Conservation (phyloP, 2,888 invertebrate genomes). For the Eulithis prunata region DNA sequence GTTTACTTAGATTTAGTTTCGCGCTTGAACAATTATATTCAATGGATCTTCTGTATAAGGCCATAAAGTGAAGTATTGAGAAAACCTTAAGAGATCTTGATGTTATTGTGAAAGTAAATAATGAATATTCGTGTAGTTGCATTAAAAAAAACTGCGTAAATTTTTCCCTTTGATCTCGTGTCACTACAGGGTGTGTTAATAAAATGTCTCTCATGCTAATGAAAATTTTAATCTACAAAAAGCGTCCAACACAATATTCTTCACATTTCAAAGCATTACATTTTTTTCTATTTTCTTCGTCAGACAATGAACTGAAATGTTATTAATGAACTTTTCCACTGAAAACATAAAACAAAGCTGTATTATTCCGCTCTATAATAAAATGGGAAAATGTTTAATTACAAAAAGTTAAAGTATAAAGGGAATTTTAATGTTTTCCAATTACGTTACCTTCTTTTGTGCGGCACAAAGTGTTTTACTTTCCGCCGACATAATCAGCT, state of each 20-base stretch:
- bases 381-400: slow-evolving; percentile 33
- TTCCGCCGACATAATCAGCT: slow-evolving; percentile 8
- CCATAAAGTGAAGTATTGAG: too few species aligned
- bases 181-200: too few species aligned
- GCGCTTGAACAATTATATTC: slow-evolving; percentile 6
- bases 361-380: slow-evolving; percentile 29
- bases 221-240: too few species aligned
- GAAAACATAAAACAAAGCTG: slow-evolving; percentile 36
- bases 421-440: slow-evolving; percentile 40
- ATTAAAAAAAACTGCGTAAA: too few species aligned
- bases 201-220: too few species aligned
- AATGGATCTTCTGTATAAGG: not conserved
- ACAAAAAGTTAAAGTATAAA: slow-evolving; percentile 34
- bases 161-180: too few species aligned
- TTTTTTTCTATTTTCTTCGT: slow-evolving; percentile 10
- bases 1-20: slow-evolving; percentile 5
- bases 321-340: slow-evolving; percentile 37
- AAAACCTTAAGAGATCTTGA: too few species aligned
- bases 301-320: slow-evolving; percentile 24
- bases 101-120: too few species aligned
- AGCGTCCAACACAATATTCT: too few species aligned
- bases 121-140: too few species aligned
- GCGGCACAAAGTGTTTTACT: slow-evolving; percentile 32
- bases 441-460: slow-evolving; percentile 36
- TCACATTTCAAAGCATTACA: not conserved